Evolutionary conservation across 2,797 vertebrate species (phyloP), one percentile per base, ranked within the genome.

Genomic region (Rhadinocentrus ornatus): DNA sequence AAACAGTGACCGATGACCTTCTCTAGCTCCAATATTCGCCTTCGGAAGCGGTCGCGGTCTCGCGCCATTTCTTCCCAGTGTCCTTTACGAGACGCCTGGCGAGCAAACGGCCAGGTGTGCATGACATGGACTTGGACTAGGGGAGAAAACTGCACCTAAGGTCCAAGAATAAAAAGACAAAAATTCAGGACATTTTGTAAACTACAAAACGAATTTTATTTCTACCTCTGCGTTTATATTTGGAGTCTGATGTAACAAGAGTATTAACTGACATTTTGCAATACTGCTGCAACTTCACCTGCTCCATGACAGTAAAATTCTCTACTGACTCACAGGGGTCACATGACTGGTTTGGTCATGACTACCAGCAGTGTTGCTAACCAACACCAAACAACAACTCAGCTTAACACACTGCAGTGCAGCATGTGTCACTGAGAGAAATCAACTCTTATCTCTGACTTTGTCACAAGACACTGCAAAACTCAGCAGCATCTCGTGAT

Each of bases 41-140:
- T 89, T 20, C 39, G 65, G 88, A 95, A 95, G 24, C 94, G 93
- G 37, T 88, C 92, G 9, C 92, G 82, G 81, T 96, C 95, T 11
- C 94, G 87, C 0, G 82, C 95, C 67, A 93, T 71, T 71, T 94
- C 93, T 60, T 95, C 94, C 95, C 95, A 96, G 12, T 52, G 91
- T 44, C 94, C 94, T 81, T 89, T 93, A 1, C 95, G 93, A n/a
- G 91, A 91, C 0, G 90, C 92, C 62, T 91, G 91, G 1, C 87
- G 84, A 5, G 95, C 95, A 26, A 94, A 95, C 0, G 71, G 78
- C 95, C 95, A 96, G 3, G 91, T 81, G 26, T 75, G 77, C 93
- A 95, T 94, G 66, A 92, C 87, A 18, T 96, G 94, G 58, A 95
- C 91, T 53, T 94, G 87, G 35, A 95, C 85, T 1, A 89, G 0